A percentile compares a stretch with the other conserved stretches of the same genome.
phyloP scores from a whole-genome alignment of 2,888 invertebrate genomes.

The Trichogramma evanescens region DNA sequence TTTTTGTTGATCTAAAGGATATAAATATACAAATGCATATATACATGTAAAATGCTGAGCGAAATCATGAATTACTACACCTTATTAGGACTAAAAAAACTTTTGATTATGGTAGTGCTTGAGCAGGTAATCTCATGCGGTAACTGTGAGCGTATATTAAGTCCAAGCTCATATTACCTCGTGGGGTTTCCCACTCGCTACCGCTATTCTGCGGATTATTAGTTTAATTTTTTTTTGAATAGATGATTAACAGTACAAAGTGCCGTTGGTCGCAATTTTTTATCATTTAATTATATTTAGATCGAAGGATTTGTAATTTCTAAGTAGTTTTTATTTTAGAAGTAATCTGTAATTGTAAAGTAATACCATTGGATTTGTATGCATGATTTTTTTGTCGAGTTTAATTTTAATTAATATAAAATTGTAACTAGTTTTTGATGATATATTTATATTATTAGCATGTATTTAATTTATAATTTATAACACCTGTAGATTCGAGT shows the following conservation, averaged over 20 bases:
- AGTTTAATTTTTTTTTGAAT: background rate
- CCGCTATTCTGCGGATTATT: slow-evolving; percentile 43
- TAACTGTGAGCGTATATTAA: slow-evolving; percentile 78
- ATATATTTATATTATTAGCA: no score
- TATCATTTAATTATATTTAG: background rate
- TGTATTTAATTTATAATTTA: no score
- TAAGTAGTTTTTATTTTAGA: no score
- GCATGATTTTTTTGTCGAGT: no score
- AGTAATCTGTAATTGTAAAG: no score
- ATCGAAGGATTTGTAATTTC: background rate
- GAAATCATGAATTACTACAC: no score
- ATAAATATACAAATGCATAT: slow-evolving; percentile 3
- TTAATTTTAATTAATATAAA: no score
- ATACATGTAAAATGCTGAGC: no score
- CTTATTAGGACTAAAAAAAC: slow-evolving; percentile 3
- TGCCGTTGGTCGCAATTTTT: background rate
- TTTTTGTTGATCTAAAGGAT: slow-evolving; percentile 5
- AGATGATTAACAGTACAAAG: no score
- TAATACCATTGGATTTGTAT: no score
- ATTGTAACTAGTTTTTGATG: no score
- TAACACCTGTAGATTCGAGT: no score
- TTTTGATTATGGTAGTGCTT: slow-evolving; percentile 38
- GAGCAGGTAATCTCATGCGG: slow-evolving; percentile 91
- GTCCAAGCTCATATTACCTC: slow-evolving; percentile 71
- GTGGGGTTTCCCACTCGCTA: slow-evolving; percentile 72